phyloP scores from a whole-genome alignment of 2,888 invertebrate species.

The Steinernema hermaphroditum region DNA sequence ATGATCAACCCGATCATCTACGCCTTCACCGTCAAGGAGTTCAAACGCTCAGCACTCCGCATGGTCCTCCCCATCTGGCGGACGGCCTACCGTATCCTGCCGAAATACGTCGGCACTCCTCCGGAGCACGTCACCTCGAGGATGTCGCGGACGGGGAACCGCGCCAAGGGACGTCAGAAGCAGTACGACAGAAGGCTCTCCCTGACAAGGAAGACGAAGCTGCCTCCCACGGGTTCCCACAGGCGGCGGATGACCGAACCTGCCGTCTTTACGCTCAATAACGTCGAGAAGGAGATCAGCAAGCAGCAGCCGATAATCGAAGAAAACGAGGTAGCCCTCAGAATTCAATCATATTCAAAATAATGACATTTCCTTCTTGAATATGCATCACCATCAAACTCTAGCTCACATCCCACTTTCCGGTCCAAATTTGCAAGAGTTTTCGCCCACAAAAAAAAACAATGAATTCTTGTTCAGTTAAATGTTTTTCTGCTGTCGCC shows the following conservation, averaged over 20 bases:
- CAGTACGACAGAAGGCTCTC: conserved; percentile 14
- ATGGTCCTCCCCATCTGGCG: conserved; percentile 59
- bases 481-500: too few relatives aligned
- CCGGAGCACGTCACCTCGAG: conserved; percentile 52
- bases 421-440: too few relatives aligned
- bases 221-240: conserved; percentile 45
- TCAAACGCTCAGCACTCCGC: conserved; percentile 62
- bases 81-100: conserved; percentile 50
- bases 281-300: background rate
- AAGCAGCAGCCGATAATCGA: background rate
- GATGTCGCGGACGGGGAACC: conserved; percentile 42
- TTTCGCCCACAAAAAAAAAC: too few relatives aligned
- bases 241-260: conserved; percentile 58
- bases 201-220: conserved; percentile 35
- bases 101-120: conserved; percentile 47
- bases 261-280: conserved; percentile 47
- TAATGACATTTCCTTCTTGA: too few relatives aligned
- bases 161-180: conserved; percentile 34
- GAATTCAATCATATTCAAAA: too few relatives aligned
- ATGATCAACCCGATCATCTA: conserved; percentile 67
- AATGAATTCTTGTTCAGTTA: too few relatives aligned
- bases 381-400: too few relatives aligned
- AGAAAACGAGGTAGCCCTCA: conserved; percentile 4
- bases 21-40: conserved; percentile 66
- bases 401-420: too few relatives aligned